Evolutionary conservation across 37 sponge, comb jelly and placozoan genomes (phyloP), one percentile per base, ranked within the genome.

Genomic region (Beroe forskalii): DNA sequence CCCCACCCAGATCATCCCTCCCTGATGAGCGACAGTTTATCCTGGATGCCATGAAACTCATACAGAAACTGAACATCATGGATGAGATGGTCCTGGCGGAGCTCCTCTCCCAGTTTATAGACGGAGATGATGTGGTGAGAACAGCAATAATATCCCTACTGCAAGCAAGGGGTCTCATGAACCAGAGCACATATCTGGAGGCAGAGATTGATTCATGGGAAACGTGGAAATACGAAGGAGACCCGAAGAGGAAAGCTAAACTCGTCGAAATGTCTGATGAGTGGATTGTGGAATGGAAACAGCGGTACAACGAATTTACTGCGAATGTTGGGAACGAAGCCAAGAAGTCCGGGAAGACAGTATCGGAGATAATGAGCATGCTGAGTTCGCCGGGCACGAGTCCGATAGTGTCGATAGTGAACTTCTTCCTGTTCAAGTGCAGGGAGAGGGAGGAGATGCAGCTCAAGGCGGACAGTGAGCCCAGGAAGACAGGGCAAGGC

Each of bases 301-400:
- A 80, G 55, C 12, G 86, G n/a, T 80, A 80, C 55, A 80, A 80
- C 55, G 86, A 80, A 23, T 80, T 80, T 48, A 80, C 35, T 2
- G 86, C 55, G 6, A 80, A 80, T 25, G 55, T 80, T 43, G 44
- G 55, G 40, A 80, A 80, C 30, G 86, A 80, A 44, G 86, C 86
- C 48, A 80, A 80, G 86, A 80, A 80, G 42, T 80, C 86, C 8
- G 86, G 86, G 48, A 80, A 80, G 48, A 80, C 86, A 23, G 86
- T 80, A 25, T 80, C 86, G 9, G 86, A 80, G 55, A 80, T 80
- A 3, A 80, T 80, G 86, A 44, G 86, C 44, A 80, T 80, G 86
- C 40, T 80, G n/a, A 80, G 86, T 27, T 80, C 86, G 2, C 86
- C 86, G 3, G 86, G 86, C 19, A 80, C 86, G 12, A 80, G 86